These are phyloP conservation scores for Arion vulgaris DNA, from an alignment of 1,140 invertebrate species.

Conservation along the genomic window DNA sequence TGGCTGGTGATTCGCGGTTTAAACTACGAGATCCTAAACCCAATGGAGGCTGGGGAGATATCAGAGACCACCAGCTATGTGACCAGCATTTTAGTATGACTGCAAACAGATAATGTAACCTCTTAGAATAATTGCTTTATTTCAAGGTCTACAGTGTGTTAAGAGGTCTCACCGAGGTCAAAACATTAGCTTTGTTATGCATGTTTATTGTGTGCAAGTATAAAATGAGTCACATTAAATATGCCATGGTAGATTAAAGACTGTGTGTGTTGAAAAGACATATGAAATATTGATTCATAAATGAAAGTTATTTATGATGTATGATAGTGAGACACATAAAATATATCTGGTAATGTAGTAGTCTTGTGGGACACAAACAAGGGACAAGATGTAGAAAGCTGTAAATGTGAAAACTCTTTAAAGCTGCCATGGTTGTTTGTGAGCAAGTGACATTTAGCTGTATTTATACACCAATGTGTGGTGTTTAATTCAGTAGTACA, in stretches of 20 bases:
- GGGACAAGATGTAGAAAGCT: too few relatives aligned
- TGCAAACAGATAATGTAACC: constrained; percentile 39
- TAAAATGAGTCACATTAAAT: not conserved
- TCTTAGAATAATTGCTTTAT: not conserved
- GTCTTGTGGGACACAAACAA: too few relatives aligned
- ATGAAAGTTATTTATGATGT: too few relatives aligned
- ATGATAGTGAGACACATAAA: too few relatives aligned
- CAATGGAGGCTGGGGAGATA: constrained; percentile 98
- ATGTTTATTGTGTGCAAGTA: not conserved
- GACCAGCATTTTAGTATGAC: constrained; percentile 60
- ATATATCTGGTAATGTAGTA: too few relatives aligned
- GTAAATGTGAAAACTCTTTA: too few relatives aligned
- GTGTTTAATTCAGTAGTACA: too few relatives aligned
- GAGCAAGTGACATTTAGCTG: too few relatives aligned
- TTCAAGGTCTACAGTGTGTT: not conserved
- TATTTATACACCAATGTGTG: too few relatives aligned
- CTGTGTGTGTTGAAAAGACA: not conserved
- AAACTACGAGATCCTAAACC: constrained; percentile 81
- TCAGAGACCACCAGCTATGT: constrained; percentile 80
- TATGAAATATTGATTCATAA: too few relatives aligned
- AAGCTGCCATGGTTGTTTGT: too few relatives aligned
- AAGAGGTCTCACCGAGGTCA: too few relatives aligned
- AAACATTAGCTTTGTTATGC: not conserved
- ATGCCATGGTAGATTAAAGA: not conserved
- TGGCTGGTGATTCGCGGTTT: constrained; percentile 79